phyloP scores from a whole-genome alignment of 2,888 invertebrate species.

The Trachelus stipa region DNA sequence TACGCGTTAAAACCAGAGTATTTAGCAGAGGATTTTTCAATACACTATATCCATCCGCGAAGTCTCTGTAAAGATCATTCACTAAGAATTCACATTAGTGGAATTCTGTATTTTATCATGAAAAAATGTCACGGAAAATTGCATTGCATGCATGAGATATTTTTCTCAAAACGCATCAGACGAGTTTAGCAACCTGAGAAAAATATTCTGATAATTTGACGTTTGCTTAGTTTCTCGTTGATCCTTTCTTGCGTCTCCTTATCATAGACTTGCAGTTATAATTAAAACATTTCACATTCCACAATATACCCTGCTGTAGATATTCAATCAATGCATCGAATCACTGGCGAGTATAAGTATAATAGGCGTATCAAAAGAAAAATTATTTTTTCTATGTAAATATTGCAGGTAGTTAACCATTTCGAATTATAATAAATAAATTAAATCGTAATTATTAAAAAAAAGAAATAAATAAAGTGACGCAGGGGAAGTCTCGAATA shows the following conservation, averaged over 20 bases:
- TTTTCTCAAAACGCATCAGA: not conserved
- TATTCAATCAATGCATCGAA: not conserved
- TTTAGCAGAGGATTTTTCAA: constrained; percentile 21
- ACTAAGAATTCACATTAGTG: not conserved
- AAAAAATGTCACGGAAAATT: not conserved
- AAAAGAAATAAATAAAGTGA: not conserved
- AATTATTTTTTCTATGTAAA: not conserved
- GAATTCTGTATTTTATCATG: not conserved
- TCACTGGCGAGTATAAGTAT: not conserved
- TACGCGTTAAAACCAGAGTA: constrained; percentile 24
- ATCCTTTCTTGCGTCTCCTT: not conserved
- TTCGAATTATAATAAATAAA: not conserved
- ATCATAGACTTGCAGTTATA: not conserved
- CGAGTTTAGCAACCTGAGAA: not conserved
- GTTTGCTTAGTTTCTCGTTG: not conserved
- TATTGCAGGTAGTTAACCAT: not conserved
- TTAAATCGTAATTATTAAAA: not conserved
- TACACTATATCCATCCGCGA: not conserved
- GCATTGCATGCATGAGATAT: not conserved
- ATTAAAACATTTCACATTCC: not conserved
- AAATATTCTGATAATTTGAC: not conserved
- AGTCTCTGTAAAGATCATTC: not conserved
- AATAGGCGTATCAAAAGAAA: not conserved
- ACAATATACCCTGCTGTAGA: not conserved
- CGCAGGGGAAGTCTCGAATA: not conserved